Evolutionary conservation across 2,113 vertebrate genomes (phyloP), one percentile per base, ranked within the genome.

Genomic region (Heterotis niloticus): DNA sequence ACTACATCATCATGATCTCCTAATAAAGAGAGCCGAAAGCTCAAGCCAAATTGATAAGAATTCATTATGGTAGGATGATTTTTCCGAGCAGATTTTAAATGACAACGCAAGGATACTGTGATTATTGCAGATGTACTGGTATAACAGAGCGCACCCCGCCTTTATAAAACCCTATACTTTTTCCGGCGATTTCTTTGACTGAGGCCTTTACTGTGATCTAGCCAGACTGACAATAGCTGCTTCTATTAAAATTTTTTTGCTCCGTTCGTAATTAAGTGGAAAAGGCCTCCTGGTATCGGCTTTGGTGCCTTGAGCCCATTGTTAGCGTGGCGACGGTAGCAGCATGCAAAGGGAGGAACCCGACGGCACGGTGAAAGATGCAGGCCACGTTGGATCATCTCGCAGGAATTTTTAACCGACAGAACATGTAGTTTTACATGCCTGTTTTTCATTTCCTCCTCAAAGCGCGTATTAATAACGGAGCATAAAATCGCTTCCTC

Each of bases 1-100:
- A 89, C 87, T 85, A 92, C 89, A 92, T 90, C 90, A 92, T 93
- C 91, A 92, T 92, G 91, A 92, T 88, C 90, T 88, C 90, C 89
- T 90, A 90, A 93, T 91, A 88, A 85, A 82, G 78, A 85, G 18
- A 87, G 90, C 88, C 88, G 89, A 88, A 92, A 86, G 88, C 87
- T 91, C 87, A 88, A 88, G 88, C 82, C 84, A 86, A 82, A 80
- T 78, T 90, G 91, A 93, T 92, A 92, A 91, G 91, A 88, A 89
- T 87, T 86, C 86, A 81, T 92, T 91, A 91, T 93, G 91, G 92
- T 88, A 86, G 84, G 87, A 86, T 88, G 89, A 89, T 88, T 90
- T 70, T 79, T 85, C 82, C 75, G 85, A 90, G 88, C 89, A 90
- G 88, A 89, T 90, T 89, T 87, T 83, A 89, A 91, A 92, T 44